phyloP scores from a whole-genome alignment of 2,797 vertebrate genomes.

The Arctocebus calabarensis region DNA sequence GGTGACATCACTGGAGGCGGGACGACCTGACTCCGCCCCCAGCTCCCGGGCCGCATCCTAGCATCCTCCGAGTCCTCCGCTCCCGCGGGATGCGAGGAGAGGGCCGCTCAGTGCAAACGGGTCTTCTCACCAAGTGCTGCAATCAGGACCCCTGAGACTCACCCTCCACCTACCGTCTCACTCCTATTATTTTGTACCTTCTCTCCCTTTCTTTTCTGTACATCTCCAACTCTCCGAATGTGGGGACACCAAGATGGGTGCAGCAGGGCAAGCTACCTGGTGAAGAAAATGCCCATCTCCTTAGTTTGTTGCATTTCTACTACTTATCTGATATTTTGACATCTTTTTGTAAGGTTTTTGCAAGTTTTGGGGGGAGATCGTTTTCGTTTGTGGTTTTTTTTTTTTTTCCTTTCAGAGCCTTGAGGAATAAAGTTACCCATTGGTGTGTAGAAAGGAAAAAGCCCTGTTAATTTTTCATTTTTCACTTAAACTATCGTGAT shows the following conservation, averaged over 20 bases:
- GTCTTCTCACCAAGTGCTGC: not conserved
- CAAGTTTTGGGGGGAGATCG: not conserved
- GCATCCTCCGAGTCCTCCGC: not conserved
- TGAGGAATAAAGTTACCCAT: not conserved
- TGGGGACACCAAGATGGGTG: not conserved
- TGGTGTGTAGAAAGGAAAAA: not conserved
- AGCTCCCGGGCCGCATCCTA: accelerated
- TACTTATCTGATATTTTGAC: not conserved
- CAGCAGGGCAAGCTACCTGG: not conserved
- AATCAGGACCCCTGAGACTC: not conserved
- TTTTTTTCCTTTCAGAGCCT: not conserved
- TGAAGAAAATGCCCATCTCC: not conserved
- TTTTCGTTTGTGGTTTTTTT: not conserved
- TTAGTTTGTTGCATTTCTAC: not conserved
- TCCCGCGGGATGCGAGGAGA: not conserved
- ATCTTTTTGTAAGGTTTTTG: not conserved
- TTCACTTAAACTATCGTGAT: not conserved
- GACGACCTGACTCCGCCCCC: slow-evolving; percentile 44
- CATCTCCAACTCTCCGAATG: not conserved
- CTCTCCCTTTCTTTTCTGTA: not conserved
- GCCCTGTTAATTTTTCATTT: not conserved
- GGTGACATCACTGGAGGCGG: slow-evolving; percentile 39
- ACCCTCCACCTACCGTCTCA: not conserved
- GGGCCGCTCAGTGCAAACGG: accelerated
- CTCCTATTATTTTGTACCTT: not conserved